Percentiles rank a stretch among this genome's conserved stretches.
These are phyloP conservation scores for Laupala kohalensis DNA, from an alignment of 1,140 invertebrate species.

Conservation along the genomic window DNA sequence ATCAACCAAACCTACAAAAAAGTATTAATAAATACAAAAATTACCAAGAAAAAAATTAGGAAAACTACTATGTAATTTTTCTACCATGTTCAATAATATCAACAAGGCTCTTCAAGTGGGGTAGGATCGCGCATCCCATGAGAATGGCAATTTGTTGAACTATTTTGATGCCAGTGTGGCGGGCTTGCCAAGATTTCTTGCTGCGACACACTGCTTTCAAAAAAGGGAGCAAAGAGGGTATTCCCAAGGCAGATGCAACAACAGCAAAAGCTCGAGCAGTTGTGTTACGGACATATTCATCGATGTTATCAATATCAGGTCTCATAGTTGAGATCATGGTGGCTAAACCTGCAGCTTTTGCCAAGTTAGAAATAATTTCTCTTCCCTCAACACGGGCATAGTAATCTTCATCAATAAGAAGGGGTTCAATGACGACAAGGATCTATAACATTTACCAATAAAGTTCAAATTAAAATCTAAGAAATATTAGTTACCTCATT, in stretches of 20 bases:
- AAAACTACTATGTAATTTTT: background rate
- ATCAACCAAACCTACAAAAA: constrained; percentile 49
- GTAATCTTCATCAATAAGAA: constrained; percentile 99
- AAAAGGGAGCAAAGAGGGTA: constrained; percentile 94
- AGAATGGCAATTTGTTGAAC: constrained; percentile 99
- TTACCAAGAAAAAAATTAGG: no score
- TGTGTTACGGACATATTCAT: constrained; percentile 98
- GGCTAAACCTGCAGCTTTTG: constrained; percentile 97
- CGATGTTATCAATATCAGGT: constrained; percentile 99
- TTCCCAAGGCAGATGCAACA: constrained; percentile 92
- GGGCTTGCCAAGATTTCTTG: constrained; percentile 99
- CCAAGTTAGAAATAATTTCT: constrained; percentile 98
- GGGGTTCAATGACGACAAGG: constrained; percentile 95
- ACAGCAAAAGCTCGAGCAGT: constrained; percentile 98
- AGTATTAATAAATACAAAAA: constrained; percentile 7
- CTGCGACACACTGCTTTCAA: constrained; percentile 98
- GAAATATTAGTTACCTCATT: background rate
- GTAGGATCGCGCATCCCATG: constrained; percentile 99
- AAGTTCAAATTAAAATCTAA: background rate
- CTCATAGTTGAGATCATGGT: constrained; percentile 99
- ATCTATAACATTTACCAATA: constrained; percentile 41
- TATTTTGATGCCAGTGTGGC: constrained; percentile 99
- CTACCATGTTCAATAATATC: constrained; percentile 98
- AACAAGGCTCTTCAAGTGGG: constrained; percentile 93
- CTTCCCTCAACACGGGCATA: constrained; percentile 98